These are phyloP conservation scores for Pinctada fucata DNA, from an alignment of 2,888 invertebrate genomes.

Conservation along the genomic window DNA sequence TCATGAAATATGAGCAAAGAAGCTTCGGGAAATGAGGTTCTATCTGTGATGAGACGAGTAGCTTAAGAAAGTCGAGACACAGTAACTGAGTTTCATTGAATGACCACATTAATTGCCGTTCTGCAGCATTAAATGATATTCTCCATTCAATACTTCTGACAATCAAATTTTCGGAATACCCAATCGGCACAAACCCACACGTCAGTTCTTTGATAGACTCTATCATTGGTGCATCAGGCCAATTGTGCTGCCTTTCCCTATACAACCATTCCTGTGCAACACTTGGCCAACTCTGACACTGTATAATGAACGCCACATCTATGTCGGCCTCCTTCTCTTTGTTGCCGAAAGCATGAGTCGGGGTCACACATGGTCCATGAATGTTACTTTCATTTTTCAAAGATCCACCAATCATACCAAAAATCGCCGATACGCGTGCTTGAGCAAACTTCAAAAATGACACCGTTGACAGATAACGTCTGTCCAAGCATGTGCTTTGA, in stretches of 20 bases:
- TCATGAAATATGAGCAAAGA: not conserved
- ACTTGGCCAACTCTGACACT: not conserved
- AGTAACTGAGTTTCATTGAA: not conserved
- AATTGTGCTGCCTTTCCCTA: not conserved
- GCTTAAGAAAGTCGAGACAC: not conserved
- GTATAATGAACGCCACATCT: not conserved
- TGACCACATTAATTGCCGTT: not conserved
- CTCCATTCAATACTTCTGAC: not conserved
- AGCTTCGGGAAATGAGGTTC: not conserved
- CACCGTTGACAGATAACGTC: no score
- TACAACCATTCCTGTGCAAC: not conserved
- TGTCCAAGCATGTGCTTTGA: no score
- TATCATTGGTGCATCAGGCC: not conserved
- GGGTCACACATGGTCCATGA: not conserved
- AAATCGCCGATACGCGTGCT: not conserved
- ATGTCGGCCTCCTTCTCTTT: not conserved
- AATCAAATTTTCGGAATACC: not conserved
- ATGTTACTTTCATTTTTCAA: not conserved
- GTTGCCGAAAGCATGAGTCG: not conserved
- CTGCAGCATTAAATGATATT: not conserved
- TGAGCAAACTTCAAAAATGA: not conserved
- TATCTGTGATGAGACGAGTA: not conserved
- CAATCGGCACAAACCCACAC: not conserved
- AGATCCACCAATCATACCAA: not conserved
- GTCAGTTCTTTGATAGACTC: not conserved